A percentile compares a stretch with the other conserved stretches of the same genome.
These are phyloP conservation scores for Promerops cafer DNA, from an alignment of 2,113 vertebrate genomes.

Conservation along the genomic window DNA sequence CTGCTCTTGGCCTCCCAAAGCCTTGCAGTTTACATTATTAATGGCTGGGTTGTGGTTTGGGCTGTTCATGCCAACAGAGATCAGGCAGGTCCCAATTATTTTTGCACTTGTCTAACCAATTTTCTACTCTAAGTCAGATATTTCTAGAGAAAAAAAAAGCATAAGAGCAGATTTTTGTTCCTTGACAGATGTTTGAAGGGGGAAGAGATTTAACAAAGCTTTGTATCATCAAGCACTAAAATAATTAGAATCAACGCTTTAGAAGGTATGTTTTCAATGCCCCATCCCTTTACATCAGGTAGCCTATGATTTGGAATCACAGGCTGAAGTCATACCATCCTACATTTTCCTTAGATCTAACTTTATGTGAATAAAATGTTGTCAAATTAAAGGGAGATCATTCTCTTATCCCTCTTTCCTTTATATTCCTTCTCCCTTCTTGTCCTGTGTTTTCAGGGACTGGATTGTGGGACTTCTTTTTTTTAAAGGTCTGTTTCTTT, in stretches of 20 bases:
- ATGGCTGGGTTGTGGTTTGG: neutral
- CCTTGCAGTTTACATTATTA: constrained; percentile 5
- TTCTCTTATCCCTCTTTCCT: neutral
- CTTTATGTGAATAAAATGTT: neutral
- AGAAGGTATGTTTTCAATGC: neutral
- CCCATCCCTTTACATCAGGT: neutral
- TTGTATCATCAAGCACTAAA: neutral
- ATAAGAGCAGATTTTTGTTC: neutral
- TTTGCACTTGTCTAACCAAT: neutral
- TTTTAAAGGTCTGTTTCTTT: neutral
- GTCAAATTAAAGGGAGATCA: neutral
- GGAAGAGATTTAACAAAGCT: neutral
- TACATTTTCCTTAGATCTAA: neutral
- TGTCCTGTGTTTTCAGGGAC: neutral
- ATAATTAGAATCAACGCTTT: neutral
- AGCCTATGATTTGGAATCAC: neutral
- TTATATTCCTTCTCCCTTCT: neutral
- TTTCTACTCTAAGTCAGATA: neutral
- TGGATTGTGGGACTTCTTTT: neutral
- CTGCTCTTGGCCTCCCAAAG: neutral
- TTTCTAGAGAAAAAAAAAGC: neutral
- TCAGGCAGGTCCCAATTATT: constrained; percentile 9
- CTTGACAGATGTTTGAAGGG: neutral
- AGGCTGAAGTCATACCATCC: neutral
- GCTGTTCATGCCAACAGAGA: neutral